Percentiles rank a stretch among this genome's conserved stretches.
Evolutionary conservation across 2,888 invertebrate species (phyloP).

Genomic region (Coenonympha glycerion): DNA sequence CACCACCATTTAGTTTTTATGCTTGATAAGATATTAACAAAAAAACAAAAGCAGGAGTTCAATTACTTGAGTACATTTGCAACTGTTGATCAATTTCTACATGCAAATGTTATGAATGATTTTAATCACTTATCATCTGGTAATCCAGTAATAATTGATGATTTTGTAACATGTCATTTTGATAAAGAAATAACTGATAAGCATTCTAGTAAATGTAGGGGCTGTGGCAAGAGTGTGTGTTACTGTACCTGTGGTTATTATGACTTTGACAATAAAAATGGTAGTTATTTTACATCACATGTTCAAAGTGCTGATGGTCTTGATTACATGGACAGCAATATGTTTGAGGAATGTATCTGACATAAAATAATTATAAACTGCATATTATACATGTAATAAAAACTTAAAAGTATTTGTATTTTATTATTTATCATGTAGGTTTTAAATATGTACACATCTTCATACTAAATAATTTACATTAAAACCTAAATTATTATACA

Average conservation of each 20-base stretch:
- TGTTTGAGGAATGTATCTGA: constrained; percentile 50
- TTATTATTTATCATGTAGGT: too few relatives aligned
- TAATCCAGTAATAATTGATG: constrained; percentile 34
- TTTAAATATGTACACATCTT: too few relatives aligned
- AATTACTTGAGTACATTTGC: constrained; percentile 83
- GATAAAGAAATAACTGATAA: constrained; percentile 57
- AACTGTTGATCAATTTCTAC: constrained; percentile 82
- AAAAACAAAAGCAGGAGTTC: constrained; percentile 83
- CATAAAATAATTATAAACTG: constrained; percentile 5
- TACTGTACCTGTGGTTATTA: constrained; percentile 61
- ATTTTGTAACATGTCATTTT: constrained; percentile 58
- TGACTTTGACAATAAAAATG: constrained; percentile 46
- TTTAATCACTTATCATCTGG: constrained; percentile 46
- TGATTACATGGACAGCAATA: constrained; percentile 60
- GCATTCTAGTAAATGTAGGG: constrained; percentile 62
- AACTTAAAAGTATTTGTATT: too few relatives aligned
- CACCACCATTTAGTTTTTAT: constrained; percentile 98
- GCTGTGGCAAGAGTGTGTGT: constrained; percentile 54
- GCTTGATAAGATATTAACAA: constrained; percentile 88
- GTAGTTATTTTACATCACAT: constrained; percentile 55
- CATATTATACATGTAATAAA: not conserved
- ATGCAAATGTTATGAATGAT: constrained; percentile 62
- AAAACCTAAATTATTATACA: too few relatives aligned
- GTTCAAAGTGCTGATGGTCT: constrained; percentile 49
- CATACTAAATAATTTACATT: too few relatives aligned